Evolutionary conservation across 2,797 vertebrate genomes (phyloP).

Genomic region (Paedocypris micromegethes): DNA sequence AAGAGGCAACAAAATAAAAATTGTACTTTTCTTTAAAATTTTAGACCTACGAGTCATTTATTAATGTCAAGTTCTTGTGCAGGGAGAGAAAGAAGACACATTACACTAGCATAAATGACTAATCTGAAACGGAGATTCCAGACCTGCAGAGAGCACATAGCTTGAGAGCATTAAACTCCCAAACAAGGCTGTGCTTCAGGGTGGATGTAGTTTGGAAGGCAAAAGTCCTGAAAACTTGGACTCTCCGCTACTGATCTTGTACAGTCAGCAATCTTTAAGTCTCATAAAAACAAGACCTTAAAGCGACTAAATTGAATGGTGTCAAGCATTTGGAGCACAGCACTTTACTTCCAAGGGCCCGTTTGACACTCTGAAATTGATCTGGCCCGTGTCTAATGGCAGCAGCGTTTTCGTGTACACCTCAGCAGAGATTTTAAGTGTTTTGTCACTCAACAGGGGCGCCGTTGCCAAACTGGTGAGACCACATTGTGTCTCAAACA

Average conservation of each 20-base stretch:
- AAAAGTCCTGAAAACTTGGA: constrained; percentile 12
- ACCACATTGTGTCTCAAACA: constrained; percentile 37
- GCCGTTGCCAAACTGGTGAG: constrained; percentile 38
- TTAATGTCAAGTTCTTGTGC: too few species aligned
- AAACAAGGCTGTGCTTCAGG: too few species aligned
- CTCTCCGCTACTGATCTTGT: constrained; percentile 16
- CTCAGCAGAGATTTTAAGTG: constrained; percentile 33
- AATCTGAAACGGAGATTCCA: too few species aligned
- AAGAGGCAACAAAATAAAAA: too few species aligned
- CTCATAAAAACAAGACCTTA: constrained; percentile 26
- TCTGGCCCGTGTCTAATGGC: constrained; percentile 32
- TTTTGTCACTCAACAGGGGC: constrained; percentile 37
- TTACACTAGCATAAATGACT: too few species aligned
- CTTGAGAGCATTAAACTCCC: too few species aligned
- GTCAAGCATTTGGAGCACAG: constrained; percentile 17
- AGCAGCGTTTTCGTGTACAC: constrained; percentile 23
- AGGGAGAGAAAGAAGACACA: too few species aligned
- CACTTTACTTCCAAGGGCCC: constrained; percentile 19
- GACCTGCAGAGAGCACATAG: too few species aligned
- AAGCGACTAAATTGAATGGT: constrained; percentile 17
- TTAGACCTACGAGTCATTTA: too few species aligned
- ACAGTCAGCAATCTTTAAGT: constrained; percentile 23
- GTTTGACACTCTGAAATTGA: constrained; percentile 26
- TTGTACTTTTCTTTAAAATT: too few species aligned
- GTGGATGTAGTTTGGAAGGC: constrained; percentile 5